Evolutionary conservation across 2,888 invertebrate genomes (phyloP), one percentile per base, ranked within the genome.

Genomic region (Nomada goodeniana): DNA sequence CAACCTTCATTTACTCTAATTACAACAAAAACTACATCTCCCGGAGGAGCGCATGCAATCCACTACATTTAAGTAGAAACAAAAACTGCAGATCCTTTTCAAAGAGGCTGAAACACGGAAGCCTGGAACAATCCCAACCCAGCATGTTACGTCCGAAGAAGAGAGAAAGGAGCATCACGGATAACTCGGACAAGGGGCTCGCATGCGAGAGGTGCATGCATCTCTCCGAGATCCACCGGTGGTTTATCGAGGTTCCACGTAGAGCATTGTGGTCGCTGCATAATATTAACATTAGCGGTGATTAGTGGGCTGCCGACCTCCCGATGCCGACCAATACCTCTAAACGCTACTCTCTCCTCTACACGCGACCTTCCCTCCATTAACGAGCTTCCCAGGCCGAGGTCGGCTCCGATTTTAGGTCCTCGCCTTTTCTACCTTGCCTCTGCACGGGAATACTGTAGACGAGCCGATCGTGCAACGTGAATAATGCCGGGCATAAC

Each of bases 281-380:
- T 93, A 92, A 92, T 93, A 92, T 93, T 93, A 93, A 91, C 92
- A 92, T 93, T 93, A 92, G 90, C 83, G 90, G 91, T 93, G 92
- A 93, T 93, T 93, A 93, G 92, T 93, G 92, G 90, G 91, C 89
- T 91, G 90, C 90, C 82, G 89, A 88, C 85, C 88, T 81, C 84
- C 55, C 85, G 84, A 88, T 87, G 86, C 86, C 80, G 84, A 80
- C 88, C 91, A 88, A 90, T 90, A 91, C 82, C 86, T 85, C 76
- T 78, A 86, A 84, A 86, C 88, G 84, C 84, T 89, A 85, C 87
- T 87, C 89, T 87, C 86, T 86, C 64, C 53, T 86, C 86, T 85
- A 90, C 89, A 89, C 86, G 88, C 89, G 89, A 89, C 89, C 90
- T 90, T 91, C 89, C 91, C 90, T 90, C 90, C 92, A 91, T 92